These are phyloP conservation scores for Centroberyx gerrardi DNA, from an alignment of 2,797 vertebrate genomes.

Conservation along the genomic window DNA sequence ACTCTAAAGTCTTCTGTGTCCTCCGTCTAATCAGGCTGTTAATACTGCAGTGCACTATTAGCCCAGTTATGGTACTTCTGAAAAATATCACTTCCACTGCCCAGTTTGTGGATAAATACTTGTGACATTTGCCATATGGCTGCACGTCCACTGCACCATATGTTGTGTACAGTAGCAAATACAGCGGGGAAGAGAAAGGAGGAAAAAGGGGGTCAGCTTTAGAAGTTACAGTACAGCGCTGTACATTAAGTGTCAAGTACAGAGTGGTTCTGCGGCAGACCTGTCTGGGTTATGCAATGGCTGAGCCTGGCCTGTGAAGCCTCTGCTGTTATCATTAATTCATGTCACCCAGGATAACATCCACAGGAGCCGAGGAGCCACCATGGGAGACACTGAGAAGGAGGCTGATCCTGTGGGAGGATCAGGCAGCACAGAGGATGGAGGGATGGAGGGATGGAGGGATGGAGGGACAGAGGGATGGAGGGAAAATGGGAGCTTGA, in stretches of 20 bases:
- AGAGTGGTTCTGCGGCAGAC: conserved; percentile 60
- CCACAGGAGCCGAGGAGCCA: conserved; percentile 69
- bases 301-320: conserved; percentile 72
- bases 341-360: conserved; percentile 80
- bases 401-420: conserved; percentile 70
- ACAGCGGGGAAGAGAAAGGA: conserved; percentile 22
- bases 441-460: conserved; percentile 29
- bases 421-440: conserved; percentile 52
- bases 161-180: conserved; percentile 36
- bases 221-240: conserved; percentile 18
- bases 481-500: conserved; percentile 4
- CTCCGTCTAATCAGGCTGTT: conserved; percentile 11
- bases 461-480: conserved; percentile 29
- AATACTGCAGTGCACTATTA: conserved; percentile 32
- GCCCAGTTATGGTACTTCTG: conserved; percentile 21
- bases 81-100: conserved; percentile 29
- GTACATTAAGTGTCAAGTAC: conserved; percentile 57
- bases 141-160: conserved; percentile 40
- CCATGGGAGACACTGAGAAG: conserved; percentile 69
- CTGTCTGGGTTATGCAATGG: conserved; percentile 74
- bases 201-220: conserved; percentile 50
- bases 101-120: conserved; percentile 40
- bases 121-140: conserved; percentile 57
- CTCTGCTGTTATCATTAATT: conserved; percentile 85
- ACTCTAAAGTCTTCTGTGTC: neutral